These are phyloP conservation scores for Zele albiditarsus DNA, from an alignment of 2,888 invertebrate species.

Conservation along the genomic window DNA sequence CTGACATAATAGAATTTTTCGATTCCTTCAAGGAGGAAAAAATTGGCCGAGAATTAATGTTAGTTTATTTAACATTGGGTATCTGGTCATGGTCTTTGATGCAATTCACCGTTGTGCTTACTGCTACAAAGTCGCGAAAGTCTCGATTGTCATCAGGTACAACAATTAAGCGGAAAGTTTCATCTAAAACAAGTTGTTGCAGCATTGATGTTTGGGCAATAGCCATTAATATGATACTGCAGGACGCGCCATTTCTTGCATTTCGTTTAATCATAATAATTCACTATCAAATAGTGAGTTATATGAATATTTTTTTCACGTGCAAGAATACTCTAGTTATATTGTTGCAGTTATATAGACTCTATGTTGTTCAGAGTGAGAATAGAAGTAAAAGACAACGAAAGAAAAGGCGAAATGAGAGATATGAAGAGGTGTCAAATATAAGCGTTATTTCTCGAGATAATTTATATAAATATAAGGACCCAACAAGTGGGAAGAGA, in stretches of 20 bases:
- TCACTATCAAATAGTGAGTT: slow-evolving; percentile 91
- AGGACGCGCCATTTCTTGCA: slow-evolving; percentile 90
- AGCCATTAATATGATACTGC: slow-evolving; percentile 87
- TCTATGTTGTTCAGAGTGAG: slow-evolving; percentile 87
- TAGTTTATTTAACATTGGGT: slow-evolving; percentile 89
- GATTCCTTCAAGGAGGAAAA: slow-evolving; percentile 95
- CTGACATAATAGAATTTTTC: slow-evolving; percentile 97
- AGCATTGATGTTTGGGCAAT: slow-evolving; percentile 93
- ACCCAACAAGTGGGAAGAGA: slow-evolving; percentile 51
- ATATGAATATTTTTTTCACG: slow-evolving; percentile 97
- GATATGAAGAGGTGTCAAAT: slow-evolving; percentile 56
- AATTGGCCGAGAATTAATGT: slow-evolving; percentile 83
- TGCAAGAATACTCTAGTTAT: slow-evolving; percentile 94
- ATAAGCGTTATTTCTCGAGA: slow-evolving; percentile 66
- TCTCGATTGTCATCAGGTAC: slow-evolving; percentile 77
- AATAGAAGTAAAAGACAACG: slow-evolving; percentile 68
- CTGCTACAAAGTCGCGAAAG: slow-evolving; percentile 88
- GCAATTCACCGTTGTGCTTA: slow-evolving; percentile 95
- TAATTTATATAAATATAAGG: slow-evolving; percentile 57
- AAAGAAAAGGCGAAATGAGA: slow-evolving; percentile 59
- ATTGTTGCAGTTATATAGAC: slow-evolving; percentile 86
- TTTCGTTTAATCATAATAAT: slow-evolving; percentile 90
- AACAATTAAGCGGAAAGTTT: slow-evolving; percentile 64
- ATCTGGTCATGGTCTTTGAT: slow-evolving; percentile 95
- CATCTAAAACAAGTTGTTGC: slow-evolving; percentile 82